Base-by-base conservation (phyloP, 30 jellyfish, hydroid and myxozoan species). In the Cassiopea xamachana region DNA sequence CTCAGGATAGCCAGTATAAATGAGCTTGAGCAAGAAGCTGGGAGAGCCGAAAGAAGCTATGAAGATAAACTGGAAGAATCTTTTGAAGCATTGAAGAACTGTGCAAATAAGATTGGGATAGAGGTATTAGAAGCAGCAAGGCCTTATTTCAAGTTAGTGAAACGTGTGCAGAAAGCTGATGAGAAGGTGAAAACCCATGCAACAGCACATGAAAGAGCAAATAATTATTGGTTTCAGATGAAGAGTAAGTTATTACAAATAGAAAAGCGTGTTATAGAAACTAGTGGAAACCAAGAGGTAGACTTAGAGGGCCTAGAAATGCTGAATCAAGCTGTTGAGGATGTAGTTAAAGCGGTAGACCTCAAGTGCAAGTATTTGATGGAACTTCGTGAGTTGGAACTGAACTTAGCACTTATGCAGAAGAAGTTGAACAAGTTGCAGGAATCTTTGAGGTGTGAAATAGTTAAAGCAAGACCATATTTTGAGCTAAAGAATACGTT, bases 391-490 rank as follows among this genome's bases (percentile, higher is more conserved):
- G 64, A 60, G 15, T 80, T 39, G 13, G 68, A 61, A 14, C 1
- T 44, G 67, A 45, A 3, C 61, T 80, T 48, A 15, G 2, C 68
- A 0, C 17, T 55, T 39, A 60, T 10, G 15, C 62, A 77, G 45
- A 67, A 80, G 46, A 44, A 60, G 67, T 60, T 60, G 2, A 77
- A 67, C 2, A 67, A 19, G 80, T 47, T 80, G 80, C 79, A 67
- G 43, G 43, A 46, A 1, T 7, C 69, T 6, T 60, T 80, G 68
- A 46, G 69, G 45, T 13, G 46, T 45, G 80, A 80, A 46, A 67
- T 80, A 7, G 80, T 60, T 15, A 80, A 45, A 58, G 89, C 89
- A 2, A 80, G 89, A 51, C 89, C 89, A 13, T 80, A 80, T 67
- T 80, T 14, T 80, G 89, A 80, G 12, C 79, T 80, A 43, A 80